These are phyloP conservation scores for Ecliptopera silaceata DNA, from an alignment of 2,888 invertebrate species.

Conservation along the genomic window DNA sequence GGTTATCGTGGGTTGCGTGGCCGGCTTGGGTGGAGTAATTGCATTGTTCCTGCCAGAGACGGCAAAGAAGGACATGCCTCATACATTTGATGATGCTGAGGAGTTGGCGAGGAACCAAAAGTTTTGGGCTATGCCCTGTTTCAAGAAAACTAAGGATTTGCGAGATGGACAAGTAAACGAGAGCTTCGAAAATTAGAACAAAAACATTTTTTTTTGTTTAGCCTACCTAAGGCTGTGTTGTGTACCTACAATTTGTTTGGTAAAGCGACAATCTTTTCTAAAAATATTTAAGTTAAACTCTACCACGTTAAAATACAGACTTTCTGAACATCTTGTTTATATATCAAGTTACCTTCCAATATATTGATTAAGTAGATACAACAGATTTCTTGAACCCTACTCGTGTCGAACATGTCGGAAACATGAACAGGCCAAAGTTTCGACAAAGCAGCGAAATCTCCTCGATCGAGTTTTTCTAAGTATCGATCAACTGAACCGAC, in stretches of 20 bases:
- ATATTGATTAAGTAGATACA: neutral
- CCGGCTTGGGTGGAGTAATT: constrained; percentile 45
- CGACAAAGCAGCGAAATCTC: constrained; percentile 3
- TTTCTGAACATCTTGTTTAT: neutral
- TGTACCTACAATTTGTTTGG: too few species aligned
- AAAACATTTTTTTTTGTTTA: neutral
- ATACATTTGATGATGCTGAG: constrained; percentile 68
- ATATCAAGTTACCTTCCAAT: neutral
- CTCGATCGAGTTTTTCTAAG: neutral
- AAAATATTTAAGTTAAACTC: neutral
- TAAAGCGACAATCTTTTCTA: too few species aligned
- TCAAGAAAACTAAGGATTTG: constrained; percentile 35
- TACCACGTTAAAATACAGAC: neutral
- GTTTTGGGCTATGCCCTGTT: constrained; percentile 57
- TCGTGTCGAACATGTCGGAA: constrained; percentile 5
- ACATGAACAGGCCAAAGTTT: constrained; percentile 3
- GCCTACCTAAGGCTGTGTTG: too few species aligned
- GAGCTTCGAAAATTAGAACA: constrained; percentile 28
- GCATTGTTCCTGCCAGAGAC: constrained; percentile 64
- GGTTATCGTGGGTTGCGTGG: constrained; percentile 49
- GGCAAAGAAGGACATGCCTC: constrained; percentile 62
- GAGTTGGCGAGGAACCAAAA: constrained; percentile 48
- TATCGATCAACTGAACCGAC: constrained; percentile 1
- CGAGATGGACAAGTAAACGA: constrained; percentile 35
- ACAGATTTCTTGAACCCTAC: neutral